These are phyloP conservation scores for Aegithalos caudatus DNA, from an alignment of 2,113 vertebrate species.

Conservation along the genomic window DNA sequence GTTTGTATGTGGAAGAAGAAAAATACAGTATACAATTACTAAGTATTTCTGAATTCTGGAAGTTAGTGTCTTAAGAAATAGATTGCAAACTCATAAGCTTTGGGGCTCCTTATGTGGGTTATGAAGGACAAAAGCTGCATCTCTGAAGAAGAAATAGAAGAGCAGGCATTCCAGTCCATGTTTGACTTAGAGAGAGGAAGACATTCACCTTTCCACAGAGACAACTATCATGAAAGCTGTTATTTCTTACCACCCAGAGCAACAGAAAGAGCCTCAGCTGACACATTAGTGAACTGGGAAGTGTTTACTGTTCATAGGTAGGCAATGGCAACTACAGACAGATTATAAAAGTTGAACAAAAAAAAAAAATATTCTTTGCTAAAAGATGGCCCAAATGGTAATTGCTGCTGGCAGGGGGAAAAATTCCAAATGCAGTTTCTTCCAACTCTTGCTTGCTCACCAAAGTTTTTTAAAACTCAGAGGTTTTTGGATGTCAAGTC, in stretches of 20 bases:
- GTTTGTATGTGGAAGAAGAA: background rate
- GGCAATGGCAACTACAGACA: background rate
- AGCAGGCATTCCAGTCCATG: background rate
- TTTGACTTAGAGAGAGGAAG: background rate
- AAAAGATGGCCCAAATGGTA: background rate
- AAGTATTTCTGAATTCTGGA: background rate
- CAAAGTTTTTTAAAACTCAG: background rate
- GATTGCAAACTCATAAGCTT: rapidly evolving
- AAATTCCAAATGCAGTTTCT: background rate
- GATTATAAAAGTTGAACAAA: background rate
- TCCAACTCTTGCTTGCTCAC: background rate
- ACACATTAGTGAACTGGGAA: background rate
- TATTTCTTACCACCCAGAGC: background rate
- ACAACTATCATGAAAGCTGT: background rate
- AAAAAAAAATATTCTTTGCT: background rate
- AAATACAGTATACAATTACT: background rate
- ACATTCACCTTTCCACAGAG: background rate
- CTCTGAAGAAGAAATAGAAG: background rate
- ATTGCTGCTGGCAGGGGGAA: background rate
- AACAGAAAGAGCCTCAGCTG: background rate
- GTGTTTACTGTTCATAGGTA: background rate
- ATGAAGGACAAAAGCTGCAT: background rate
- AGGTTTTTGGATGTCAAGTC: background rate
- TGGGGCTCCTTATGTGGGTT: background rate
- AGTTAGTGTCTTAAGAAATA: background rate